Conservation (phyloP, 2,797 vertebrate species). For the Siniperca undulata region DNA sequence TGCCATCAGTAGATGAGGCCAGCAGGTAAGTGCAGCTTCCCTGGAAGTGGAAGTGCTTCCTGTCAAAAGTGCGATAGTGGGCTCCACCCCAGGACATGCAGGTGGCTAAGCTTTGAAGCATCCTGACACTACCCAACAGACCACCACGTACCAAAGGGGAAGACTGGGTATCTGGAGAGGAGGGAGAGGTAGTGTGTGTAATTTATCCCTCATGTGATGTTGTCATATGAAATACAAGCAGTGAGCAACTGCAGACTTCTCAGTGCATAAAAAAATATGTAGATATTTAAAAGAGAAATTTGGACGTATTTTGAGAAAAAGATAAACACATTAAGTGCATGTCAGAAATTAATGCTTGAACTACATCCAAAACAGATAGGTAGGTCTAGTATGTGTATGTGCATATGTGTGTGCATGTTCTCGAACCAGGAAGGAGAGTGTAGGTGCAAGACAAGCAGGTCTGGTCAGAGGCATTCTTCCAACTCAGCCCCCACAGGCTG, state of each 20-base stretch:
- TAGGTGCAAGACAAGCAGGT: conserved; percentile 88
- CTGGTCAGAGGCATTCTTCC: conserved; percentile 85
- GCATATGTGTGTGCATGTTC: neutral
- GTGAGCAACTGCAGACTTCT: neutral
- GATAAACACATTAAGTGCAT: neutral
- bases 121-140: conserved; percentile 69
- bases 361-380: neutral
- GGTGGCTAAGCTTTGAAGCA: conserved; percentile 79
- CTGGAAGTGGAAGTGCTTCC: conserved; percentile 89
- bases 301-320: neutral
- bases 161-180: conserved; percentile 76
- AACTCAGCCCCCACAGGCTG: conserved; percentile 89
- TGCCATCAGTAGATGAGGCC: conserved; percentile 85
- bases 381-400: neutral
- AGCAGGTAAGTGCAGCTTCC: conserved; percentile 90
- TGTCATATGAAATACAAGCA: conserved; percentile 2
- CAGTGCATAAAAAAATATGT: neutral
- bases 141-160: conserved; percentile 77
- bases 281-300: neutral
- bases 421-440: conserved; percentile 83
- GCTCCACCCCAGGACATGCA: conserved; percentile 90
- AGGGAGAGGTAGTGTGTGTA: neutral
- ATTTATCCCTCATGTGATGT: neutral
- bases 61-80: conserved; percentile 91
- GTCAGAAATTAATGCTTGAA: neutral